These are phyloP conservation scores for Cremastinae sp. DNA, from an alignment of 2,888 invertebrate species.

Conservation along the genomic window DNA sequence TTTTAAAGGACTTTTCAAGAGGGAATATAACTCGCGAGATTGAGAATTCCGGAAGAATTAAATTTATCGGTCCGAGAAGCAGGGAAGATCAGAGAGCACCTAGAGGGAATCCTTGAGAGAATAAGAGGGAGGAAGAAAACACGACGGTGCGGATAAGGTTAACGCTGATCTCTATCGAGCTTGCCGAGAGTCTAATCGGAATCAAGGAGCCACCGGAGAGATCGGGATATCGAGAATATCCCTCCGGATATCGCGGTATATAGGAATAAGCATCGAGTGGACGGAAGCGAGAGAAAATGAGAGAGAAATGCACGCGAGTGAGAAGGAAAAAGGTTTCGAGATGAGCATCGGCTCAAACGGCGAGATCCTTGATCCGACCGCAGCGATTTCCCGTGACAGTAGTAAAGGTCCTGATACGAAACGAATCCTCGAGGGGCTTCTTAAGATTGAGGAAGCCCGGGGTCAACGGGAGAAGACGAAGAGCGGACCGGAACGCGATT, in stretches of 20 bases:
- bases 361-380: slow-evolving; percentile 47
- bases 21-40: slow-evolving; percentile 6
- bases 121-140: background rate
- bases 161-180: slow-evolving; percentile 50
- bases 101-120: background rate
- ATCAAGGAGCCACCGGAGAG: slow-evolving; percentile 53
- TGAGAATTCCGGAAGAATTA: slow-evolving; percentile 22
- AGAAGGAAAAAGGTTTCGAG: slow-evolving; percentile 1
- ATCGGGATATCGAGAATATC: slow-evolving; percentile 34
- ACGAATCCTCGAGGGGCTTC: slow-evolving; percentile 47
- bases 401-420: slow-evolving; percentile 36
- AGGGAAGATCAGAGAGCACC: slow-evolving; percentile 24
- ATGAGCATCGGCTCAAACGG: slow-evolving; percentile 40
- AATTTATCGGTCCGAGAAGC: slow-evolving; percentile 47
- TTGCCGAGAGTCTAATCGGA: slow-evolving; percentile 55
- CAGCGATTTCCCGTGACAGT: slow-evolving; percentile 35
- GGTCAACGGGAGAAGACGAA: slow-evolving; percentile 36
- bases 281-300: slow-evolving; percentile 10
- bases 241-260: slow-evolving; percentile 14
- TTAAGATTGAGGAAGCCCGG: slow-evolving; percentile 20
- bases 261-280: background rate
- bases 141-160: slow-evolving; percentile 6
- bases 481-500: background rate
- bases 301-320: no score
- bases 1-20: no score